These are phyloP conservation scores for Allacma fusca DNA, from an alignment of 2,888 invertebrate species.

Conservation along the genomic window DNA sequence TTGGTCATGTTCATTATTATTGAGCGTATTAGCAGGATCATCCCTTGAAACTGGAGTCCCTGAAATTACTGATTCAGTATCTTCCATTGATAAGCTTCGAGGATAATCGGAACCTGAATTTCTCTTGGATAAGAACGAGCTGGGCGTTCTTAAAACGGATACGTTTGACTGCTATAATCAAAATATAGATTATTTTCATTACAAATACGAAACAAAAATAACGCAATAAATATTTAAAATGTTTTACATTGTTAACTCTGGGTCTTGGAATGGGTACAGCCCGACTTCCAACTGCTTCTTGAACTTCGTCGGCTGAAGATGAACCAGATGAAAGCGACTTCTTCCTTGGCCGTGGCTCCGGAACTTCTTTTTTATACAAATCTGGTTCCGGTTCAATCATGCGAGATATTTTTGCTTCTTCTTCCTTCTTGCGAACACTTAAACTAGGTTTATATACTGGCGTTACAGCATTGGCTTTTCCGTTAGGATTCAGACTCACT, in stretches of 20 bases:
- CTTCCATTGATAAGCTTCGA: constrained; percentile 54
- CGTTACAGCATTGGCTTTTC: constrained; percentile 40
- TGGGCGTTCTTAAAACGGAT: constrained; percentile 58
- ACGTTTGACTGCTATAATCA: constrained; percentile 36
- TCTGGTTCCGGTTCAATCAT: constrained; percentile 59
- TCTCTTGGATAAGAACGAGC: constrained; percentile 58
- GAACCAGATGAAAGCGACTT: constrained; percentile 69
- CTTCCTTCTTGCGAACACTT: constrained; percentile 57
- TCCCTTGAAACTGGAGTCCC: constrained; percentile 30
- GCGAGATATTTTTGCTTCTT: constrained; percentile 59
- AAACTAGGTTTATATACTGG: constrained; percentile 47
- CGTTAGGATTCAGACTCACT: constrained; percentile 81
- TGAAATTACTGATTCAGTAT: no score
- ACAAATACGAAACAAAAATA: not conserved
- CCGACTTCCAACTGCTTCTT: constrained; percentile 47
- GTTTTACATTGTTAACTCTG: constrained; percentile 56
- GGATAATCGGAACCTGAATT: constrained; percentile 54
- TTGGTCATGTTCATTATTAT: constrained; percentile 46
- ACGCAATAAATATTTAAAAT: not conserved
- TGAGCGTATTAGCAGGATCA: constrained; percentile 41
- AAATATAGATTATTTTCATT: not conserved
- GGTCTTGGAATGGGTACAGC: constrained; percentile 57
- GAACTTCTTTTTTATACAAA: constrained; percentile 67
- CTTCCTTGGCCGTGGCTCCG: constrained; percentile 71
- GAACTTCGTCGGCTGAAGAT: constrained; percentile 54